Percentiles rank a stretch among this genome's conserved stretches.
Conservation (phyloP, 2,888 invertebrate genomes). For the Erebia epiphron region DNA sequence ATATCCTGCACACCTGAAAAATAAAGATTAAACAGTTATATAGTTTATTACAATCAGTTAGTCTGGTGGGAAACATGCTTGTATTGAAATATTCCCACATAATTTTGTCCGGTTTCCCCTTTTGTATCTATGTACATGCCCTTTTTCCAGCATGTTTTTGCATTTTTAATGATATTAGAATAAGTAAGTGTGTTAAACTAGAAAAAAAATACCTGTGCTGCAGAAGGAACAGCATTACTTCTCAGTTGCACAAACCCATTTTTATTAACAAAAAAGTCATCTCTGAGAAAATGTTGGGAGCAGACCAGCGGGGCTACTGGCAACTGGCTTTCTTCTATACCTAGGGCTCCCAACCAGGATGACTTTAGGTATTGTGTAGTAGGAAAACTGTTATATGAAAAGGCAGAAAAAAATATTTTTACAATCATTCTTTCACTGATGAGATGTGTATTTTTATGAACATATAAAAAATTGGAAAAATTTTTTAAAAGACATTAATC, state of each 20-base stretch:
- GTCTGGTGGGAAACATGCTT: no score
- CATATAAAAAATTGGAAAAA: no score
- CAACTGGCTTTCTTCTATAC: constrained; percentile 3
- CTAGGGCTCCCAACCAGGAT: background rate
- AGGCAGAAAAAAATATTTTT: no score
- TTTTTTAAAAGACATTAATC: no score
- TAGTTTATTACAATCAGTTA: no score
- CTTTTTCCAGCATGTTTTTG: no score
- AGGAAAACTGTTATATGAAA: constrained; percentile 6
- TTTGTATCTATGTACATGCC: no score
- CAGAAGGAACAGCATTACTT: constrained; percentile 15
- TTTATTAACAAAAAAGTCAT: constrained; percentile 11
- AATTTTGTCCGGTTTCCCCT: no score
- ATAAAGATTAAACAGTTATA: background rate
- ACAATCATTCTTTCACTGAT: no score
- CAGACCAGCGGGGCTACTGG: constrained; percentile 4
- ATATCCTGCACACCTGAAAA: constrained; percentile 11
- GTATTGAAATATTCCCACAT: no score
- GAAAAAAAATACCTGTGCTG: background rate
- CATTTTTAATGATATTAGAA: no score
- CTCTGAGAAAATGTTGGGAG: constrained; percentile 5
- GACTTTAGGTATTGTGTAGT: background rate
- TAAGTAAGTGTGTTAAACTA: background rate
- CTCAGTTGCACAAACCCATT: constrained; percentile 3
- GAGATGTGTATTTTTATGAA: no score